These are phyloP conservation scores for Xestia sexstrigata DNA, from an alignment of 2,888 invertebrate species.

Conservation along the genomic window DNA sequence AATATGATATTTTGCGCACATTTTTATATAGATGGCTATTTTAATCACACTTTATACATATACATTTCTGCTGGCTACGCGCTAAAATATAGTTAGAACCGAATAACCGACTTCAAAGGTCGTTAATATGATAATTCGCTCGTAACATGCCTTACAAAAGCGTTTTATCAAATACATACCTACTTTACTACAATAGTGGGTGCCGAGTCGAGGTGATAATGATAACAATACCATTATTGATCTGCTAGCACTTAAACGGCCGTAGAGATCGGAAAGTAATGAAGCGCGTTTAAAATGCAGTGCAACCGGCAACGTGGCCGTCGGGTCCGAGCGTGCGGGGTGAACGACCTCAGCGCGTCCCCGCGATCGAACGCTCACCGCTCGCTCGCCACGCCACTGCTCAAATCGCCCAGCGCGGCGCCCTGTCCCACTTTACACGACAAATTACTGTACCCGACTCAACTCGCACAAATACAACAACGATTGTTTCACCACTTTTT, in stretches of 20 bases:
- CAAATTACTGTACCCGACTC: slow-evolving; percentile 72
- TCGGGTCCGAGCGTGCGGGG: slow-evolving; percentile 78
- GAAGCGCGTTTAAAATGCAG: slow-evolving; percentile 73
- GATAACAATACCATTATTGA: slow-evolving; percentile 67
- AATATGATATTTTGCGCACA: slow-evolving; percentile 28
- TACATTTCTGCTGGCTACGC: slow-evolving; percentile 43
- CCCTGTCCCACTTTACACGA: slow-evolving; percentile 73
- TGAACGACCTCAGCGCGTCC: slow-evolving; percentile 88
- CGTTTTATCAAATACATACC: slow-evolving; percentile 45
- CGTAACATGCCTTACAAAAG: slow-evolving; percentile 45
- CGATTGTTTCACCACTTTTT: slow-evolving; percentile 58
- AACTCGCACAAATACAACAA: slow-evolving; percentile 60
- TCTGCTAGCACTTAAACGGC: slow-evolving; percentile 59
- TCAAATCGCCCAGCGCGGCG: slow-evolving; percentile 67
- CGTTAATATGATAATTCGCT: slow-evolving; percentile 48
- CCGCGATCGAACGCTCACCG: slow-evolving; percentile 83
- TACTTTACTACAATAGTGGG: slow-evolving; percentile 45
- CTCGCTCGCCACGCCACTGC: slow-evolving; percentile 69
- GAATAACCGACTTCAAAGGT: slow-evolving; percentile 47
- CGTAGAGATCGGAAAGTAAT: slow-evolving; percentile 72
- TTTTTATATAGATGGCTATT: slow-evolving; percentile 31
- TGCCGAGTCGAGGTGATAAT: slow-evolving; percentile 56
- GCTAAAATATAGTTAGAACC: slow-evolving; percentile 41
- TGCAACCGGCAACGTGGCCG: slow-evolving; percentile 72
- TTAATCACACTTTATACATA: slow-evolving; percentile 13